Percentiles rank a stretch among this genome's conserved stretches.
phyloP scores from a whole-genome alignment of 1,140 invertebrate genomes.

The Eriosoma lanigerum region DNA sequence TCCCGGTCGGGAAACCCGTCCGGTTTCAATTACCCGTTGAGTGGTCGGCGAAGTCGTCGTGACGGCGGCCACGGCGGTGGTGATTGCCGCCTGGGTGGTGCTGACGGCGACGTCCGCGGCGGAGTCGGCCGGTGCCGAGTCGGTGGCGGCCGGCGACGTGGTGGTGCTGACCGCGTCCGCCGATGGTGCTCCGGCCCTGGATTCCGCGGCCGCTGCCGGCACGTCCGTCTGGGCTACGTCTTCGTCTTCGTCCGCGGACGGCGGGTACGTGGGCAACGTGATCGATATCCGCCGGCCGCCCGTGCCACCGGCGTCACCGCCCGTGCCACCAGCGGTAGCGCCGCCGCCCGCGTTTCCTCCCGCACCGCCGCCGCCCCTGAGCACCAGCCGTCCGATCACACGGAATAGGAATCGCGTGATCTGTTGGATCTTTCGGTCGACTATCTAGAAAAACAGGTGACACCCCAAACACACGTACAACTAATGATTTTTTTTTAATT shows the following conservation, averaged over 20 bases:
- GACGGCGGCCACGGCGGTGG: background rate
- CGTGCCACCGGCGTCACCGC: constrained; percentile 58
- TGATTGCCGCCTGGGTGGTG: background rate
- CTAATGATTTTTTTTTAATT: background rate
- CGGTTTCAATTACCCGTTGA: constrained; percentile 5
- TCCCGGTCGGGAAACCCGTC: too few relatives aligned
- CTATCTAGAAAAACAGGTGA: constrained; percentile 66
- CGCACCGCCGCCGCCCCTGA: constrained; percentile 61
- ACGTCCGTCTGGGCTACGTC: constrained; percentile 57
- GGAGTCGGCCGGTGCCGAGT: background rate
- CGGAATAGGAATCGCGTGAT: constrained; percentile 69
- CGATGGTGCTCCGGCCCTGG: background rate
- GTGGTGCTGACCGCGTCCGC: background rate
- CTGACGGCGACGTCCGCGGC: background rate
- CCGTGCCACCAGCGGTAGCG: constrained; percentile 57
- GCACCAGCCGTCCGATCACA: constrained; percentile 67
- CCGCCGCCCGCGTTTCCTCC: constrained; percentile 59
- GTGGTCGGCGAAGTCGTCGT: background rate
- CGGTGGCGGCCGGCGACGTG: constrained; percentile 38
- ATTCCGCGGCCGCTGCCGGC: constrained; percentile 59
- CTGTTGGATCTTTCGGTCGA: constrained; percentile 74
- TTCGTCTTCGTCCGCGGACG: constrained; percentile 60
- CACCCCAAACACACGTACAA: constrained; percentile 44
- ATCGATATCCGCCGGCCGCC: constrained; percentile 61
- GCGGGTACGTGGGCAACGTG: constrained; percentile 63